These are phyloP conservation scores for Drosophila rubida DNA, from an alignment of 2,888 invertebrate species.

Conservation along the genomic window DNA sequence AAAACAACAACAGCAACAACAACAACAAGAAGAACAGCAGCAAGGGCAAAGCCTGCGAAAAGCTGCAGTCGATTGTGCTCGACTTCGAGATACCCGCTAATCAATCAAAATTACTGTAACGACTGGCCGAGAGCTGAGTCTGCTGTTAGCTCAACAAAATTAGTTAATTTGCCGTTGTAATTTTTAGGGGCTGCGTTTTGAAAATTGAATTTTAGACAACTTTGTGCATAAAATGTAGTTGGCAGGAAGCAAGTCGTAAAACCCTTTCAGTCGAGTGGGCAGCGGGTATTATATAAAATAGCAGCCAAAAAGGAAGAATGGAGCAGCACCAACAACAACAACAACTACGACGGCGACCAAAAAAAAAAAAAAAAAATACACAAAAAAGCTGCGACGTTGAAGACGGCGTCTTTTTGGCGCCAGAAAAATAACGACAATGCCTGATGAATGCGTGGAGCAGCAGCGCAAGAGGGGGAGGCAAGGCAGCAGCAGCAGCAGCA, in stretches of 20 bases:
- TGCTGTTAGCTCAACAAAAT: no score
- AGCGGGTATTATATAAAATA: conserved; percentile 20
- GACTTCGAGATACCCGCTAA: neutral
- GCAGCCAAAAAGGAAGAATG: conserved; percentile 54
- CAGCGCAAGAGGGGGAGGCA: conserved; percentile 7
- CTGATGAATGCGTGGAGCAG: conserved; percentile 64
- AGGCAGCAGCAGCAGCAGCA: conserved; percentile 9
- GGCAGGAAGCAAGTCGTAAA: neutral
- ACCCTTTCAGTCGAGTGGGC: neutral
- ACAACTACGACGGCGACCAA: conserved; percentile 12
- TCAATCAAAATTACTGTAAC: neutral
- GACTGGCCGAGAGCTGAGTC: no score
- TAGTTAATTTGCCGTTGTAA: no score
- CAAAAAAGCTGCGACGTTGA: conserved; percentile 57
- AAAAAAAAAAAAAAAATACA: conserved; percentile 33
- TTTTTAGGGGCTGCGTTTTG: no score
- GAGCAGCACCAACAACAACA: conserved; percentile 40
- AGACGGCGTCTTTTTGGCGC: conserved; percentile 83
- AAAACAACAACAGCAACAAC: conserved; percentile 10
- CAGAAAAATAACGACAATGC: conserved; percentile 83
- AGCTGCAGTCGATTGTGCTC: conserved; percentile 16
- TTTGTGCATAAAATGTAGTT: no score
- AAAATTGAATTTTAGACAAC: no score
- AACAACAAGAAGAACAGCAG: conserved; percentile 3
- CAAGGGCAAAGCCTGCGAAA: conserved; percentile 14